Evolutionary conservation across 2,888 invertebrate genomes (phyloP).

Genomic region (Cancer borealis): DNA sequence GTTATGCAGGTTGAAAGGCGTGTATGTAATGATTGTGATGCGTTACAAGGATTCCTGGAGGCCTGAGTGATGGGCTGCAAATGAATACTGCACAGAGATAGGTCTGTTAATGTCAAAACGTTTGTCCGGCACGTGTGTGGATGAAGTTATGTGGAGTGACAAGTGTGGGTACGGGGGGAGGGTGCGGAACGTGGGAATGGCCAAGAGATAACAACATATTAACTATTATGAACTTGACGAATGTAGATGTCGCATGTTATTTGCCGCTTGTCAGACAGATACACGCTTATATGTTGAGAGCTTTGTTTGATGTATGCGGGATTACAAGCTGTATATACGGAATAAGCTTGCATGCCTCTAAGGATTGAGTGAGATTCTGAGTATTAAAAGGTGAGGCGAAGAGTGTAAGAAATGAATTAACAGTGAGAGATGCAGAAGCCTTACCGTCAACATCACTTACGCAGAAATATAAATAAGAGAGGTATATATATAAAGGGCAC

Average conservation of each 20-base stretch:
- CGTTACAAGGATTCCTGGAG: neutral
- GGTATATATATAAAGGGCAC: neutral
- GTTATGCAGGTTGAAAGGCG: no score
- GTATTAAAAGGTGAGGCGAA: neutral
- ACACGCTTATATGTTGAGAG: neutral
- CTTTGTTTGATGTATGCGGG: neutral
- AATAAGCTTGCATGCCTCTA: neutral
- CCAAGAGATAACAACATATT: neutral
- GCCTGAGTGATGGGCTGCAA: conserved; percentile 17
- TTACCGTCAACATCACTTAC: neutral
- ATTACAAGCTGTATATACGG: neutral
- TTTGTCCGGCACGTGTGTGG: neutral
- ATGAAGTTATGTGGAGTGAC: neutral
- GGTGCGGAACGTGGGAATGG: neutral
- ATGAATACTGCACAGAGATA: neutral
- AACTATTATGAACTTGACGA: neutral
- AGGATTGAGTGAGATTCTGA: neutral
- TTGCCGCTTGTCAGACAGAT: neutral
- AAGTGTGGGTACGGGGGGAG: neutral
- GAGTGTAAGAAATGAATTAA: neutral
- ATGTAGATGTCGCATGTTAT: neutral
- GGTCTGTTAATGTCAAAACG: neutral
- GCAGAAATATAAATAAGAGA: neutral
- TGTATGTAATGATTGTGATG: neutral
- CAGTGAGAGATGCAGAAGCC: neutral